Base-by-base conservation (phyloP, 2,113 vertebrate species). In the Chloroceryle aenea region DNA sequence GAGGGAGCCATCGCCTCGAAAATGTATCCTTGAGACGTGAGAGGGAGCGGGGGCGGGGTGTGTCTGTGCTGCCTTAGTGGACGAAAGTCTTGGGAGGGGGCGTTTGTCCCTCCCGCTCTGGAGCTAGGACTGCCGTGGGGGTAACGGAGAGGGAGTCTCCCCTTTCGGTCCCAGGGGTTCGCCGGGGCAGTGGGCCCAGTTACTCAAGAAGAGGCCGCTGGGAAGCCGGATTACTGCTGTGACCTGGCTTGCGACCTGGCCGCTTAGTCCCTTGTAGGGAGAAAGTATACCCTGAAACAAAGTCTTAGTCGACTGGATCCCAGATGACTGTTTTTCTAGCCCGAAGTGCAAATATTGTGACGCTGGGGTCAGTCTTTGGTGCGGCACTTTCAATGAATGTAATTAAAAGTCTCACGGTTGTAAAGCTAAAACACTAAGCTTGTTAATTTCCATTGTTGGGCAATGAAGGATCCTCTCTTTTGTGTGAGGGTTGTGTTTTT, bases 1-100 rank as follows among this genome's bases (percentile, higher is more conserved):
- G 97, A 98, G 98, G 32, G 99, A 99, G 58, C 97, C 98, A 5
- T 99, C 99, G 18, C 97, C 95, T 55, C 98, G 99, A 22, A 99
- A 99, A 96, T 98, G 99, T 99, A 99, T 99, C 99, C 99, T 99
- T 99, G 81, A 81, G 77, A 38, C 59, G 63, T 76, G 87, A 52
- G 67, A 7, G 30, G 86, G 34, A 45, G 38, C 52, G 14, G 79
- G 59, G 80, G 62, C 32, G 80, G 91, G 94, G 73, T 23, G 72
- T 68, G 64, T 36, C 47, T 1, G 68, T 14, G 63, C 29, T 5
- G 52, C 10, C 8, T 22, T 40, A 47, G 82, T 83, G 87, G 87
- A 55, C 59, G 18, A 75, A 47, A 38, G 74, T 30, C 9, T 19
- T 36, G 59, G 14, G 63, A 55, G 50, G 36, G 56, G 50, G 9